Base-by-base conservation (phyloP, 37 sponge, comb jelly and placozoan species). In the Hormiphora californensis region DNA sequence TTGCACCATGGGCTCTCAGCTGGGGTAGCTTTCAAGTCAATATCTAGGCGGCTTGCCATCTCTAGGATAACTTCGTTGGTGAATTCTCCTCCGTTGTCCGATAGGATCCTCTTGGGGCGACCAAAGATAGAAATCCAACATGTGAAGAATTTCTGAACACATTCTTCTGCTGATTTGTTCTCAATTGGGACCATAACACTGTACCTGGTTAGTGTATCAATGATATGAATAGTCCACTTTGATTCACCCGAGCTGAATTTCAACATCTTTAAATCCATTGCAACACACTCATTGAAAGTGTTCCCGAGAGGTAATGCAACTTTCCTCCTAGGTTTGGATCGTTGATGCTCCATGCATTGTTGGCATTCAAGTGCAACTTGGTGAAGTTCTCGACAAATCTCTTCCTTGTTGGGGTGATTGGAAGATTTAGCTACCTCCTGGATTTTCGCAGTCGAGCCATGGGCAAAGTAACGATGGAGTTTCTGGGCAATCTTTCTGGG, bases 21-120 rank as follows among this genome's bases (percentile, higher is more conserved):
- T 59, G 63, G 63, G n/a, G 63, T 23, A 23, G 63, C n/a, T 21
- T 59, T 59, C n/a, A n/a, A n/a, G n/a, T n/a, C n/a, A n/a, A n/a
- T n/a, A n/a, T n/a, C n/a, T n/a, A n/a, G n/a, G n/a, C n/a, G n/a
- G n/a, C n/a, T n/a, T n/a, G n/a, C n/a, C n/a, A n/a, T n/a, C n/a
- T n/a, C n/a, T n/a, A n/a, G n/a, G n/a, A n/a, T n/a, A n/a, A n/a
- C 63, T 9, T 59, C 63, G 25, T 59, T 59, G 8, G n/a, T 27
- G 27, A 59, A 59, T 59, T 59, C 63, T 23, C 63, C 63, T 59
- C 63, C 63, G n/a, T 59, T 59, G 63, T 59, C 63, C 25, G 63
- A 59, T 59, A 59, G 11, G 63, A 59, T 23, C 7, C 25, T 59
- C 21, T 8, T 27, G 11, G 63, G 63, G 11, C 11, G 7, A 23